These are phyloP conservation scores for Pyrrhia umbra DNA, from an alignment of 2,888 invertebrate species.

Conservation along the genomic window DNA sequence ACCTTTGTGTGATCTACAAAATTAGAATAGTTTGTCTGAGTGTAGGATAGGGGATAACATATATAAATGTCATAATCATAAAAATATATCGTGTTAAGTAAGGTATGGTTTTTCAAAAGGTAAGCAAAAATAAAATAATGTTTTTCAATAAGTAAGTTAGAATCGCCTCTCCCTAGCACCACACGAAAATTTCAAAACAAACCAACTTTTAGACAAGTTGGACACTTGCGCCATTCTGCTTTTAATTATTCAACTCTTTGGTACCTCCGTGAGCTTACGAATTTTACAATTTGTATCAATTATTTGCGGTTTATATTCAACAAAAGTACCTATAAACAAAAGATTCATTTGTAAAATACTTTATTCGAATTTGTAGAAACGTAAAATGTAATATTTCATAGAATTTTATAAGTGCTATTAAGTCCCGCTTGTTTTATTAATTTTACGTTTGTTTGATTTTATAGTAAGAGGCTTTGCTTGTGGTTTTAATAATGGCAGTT, in stretches of 20 bases:
- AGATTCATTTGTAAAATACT: constrained; percentile 29
- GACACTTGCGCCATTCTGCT: constrained; percentile 53
- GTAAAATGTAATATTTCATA: constrained; percentile 8
- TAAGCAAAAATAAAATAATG: too few relatives aligned
- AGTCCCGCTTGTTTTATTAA: constrained; percentile 2
- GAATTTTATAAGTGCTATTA: constrained; percentile 4
- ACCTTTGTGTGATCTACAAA: too few relatives aligned
- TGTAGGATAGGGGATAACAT: too few relatives aligned
- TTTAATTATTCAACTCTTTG: constrained; percentile 58
- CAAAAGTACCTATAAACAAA: constrained; percentile 33
- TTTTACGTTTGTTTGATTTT: neutral
- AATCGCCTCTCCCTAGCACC: neutral
- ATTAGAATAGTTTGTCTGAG: too few relatives aligned
- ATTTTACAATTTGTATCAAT: constrained; percentile 37
- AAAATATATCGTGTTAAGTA: too few relatives aligned
- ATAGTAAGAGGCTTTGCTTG: constrained; percentile 25
- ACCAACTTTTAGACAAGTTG: constrained; percentile 59
- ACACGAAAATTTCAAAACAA: constrained; percentile 47
- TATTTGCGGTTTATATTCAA: constrained; percentile 20
- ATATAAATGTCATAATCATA: too few relatives aligned
- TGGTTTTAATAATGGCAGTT: neutral
- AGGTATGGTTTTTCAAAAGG: too few relatives aligned
- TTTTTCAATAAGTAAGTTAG: neutral
- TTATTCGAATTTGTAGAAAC: constrained; percentile 16
- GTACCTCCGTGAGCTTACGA: constrained; percentile 15